Evolutionary conservation across 2,797 vertebrate species (phyloP).

Genomic region (Naso thynnoides): DNA sequence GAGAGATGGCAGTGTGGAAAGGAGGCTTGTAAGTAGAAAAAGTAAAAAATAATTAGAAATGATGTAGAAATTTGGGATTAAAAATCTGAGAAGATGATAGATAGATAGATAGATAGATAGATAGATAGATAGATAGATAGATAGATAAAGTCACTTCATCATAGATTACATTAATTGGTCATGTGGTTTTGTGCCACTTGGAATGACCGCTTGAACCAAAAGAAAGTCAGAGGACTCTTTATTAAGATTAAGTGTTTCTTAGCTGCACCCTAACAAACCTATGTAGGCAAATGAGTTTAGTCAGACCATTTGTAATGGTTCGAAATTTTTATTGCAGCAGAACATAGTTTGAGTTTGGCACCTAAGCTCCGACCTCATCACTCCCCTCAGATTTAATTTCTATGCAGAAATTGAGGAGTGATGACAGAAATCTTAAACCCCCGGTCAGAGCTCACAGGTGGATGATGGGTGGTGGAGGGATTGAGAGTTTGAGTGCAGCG

Average conservation of each 20-base stretch:
- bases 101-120: not conserved
- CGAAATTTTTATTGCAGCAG: no score
- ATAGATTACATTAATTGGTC: conserved; percentile 54
- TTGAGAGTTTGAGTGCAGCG: no score
- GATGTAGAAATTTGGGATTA: conserved; percentile 15
- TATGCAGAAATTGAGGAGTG: no score
- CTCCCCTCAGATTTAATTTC: no score
- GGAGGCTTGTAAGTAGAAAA: not conserved
- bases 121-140: no score
- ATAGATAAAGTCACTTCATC: conserved; percentile 2
- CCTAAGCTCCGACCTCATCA: no score
- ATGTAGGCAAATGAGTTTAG: not conserved
- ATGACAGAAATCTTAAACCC: no score
- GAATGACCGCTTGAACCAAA: conserved; percentile 18
- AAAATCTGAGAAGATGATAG: conserved; percentile 2
- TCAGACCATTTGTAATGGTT: no score
- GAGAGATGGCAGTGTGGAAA: not conserved
- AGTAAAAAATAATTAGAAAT: conserved; percentile 9
- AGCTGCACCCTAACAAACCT: conserved; percentile 22
- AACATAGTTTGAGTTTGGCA: no score
- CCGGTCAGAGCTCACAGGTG: no score
- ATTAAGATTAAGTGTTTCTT: conserved; percentile 38
- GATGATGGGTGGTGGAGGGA: no score
- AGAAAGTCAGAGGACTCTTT: conserved; percentile 39
- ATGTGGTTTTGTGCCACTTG: conserved; percentile 41